phyloP scores from a whole-genome alignment of 2,113 vertebrate species.

The Apaloderma vittatum region DNA sequence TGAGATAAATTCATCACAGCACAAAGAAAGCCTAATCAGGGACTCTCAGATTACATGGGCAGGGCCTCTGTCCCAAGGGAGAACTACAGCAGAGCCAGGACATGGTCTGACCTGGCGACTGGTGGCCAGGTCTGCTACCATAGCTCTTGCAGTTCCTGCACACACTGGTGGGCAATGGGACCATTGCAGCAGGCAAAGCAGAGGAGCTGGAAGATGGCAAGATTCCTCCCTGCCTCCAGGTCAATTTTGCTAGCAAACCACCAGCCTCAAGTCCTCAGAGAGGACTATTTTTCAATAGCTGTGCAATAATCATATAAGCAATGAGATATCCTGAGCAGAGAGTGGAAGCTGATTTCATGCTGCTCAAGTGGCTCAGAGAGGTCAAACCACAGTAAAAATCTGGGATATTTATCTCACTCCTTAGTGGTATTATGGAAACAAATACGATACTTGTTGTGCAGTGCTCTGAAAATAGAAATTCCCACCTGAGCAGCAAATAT shows the following conservation, averaged over 20 bases:
- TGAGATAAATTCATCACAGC: not conserved
- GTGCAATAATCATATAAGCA: not conserved
- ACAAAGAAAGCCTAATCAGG: not conserved
- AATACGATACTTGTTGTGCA: not conserved
- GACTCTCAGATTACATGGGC: not conserved
- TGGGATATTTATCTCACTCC: not conserved
- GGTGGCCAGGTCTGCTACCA: not conserved
- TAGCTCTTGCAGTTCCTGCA: not conserved
- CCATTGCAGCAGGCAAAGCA: not conserved
- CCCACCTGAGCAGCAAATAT: not conserved
- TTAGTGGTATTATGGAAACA: not conserved
- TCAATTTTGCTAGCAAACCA: not conserved
- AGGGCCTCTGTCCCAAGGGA: not conserved
- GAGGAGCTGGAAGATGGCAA: not conserved
- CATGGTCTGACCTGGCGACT: fast-evolving
- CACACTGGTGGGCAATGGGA: fast-evolving
- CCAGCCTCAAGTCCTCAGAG: not conserved
- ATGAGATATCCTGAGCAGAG: not conserved
- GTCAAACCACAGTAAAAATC: not conserved
- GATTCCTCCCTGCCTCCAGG: fast-evolving
- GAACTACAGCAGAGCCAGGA: not conserved
- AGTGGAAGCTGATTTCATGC: not conserved
- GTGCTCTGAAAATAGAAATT: not conserved
- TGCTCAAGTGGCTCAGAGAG: not conserved
- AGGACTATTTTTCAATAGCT: not conserved